Evolutionary conservation across 2,113 vertebrate genomes (phyloP), one percentile per base, ranked within the genome.

Genomic region (Ictalurus punctatus): DNA sequence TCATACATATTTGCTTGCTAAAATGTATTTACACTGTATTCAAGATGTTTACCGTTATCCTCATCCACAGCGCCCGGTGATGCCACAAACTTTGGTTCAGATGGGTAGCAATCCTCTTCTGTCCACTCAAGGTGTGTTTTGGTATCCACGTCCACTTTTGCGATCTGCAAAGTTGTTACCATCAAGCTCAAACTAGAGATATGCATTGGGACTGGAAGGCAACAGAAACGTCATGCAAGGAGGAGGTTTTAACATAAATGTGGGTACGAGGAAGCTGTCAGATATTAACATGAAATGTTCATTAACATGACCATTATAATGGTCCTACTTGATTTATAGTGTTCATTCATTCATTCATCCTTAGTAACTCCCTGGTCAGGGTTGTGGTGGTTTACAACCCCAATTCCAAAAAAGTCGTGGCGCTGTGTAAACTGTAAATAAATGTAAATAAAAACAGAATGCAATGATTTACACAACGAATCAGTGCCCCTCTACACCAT

Each of bases 1-100:
- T 59, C 30, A 34, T 0, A 56, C 14, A 2, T 3, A 80, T 37
- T 19, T 80, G 2, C 48, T 81, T 58, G 3, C 52, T 48, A 40
- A 79, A n/a, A 58, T 34, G 37, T 58, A 25, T 83, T 34, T n/a
- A 48, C 0, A n/a, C 21, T 34, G 27, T 56, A 69, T 71, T 79
- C 17, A 74, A 84, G 40, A 54, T 85, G 4, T 85, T 95, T 94
- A 99, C 98, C 97, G 0, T 99, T 97, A 19, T 99, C 98, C 89
- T 99, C 97, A 34, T 97, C 97, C 92, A 90, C 92, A 6, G 96
- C 96, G 5, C 94, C 95, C 0, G 97, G 97, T 0, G 91, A 94
- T 8, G 97, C 95, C 5, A 99, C 94, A 1, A 99, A 99, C 85
- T 98, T 44, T 0, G 98, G 97, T 86, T 99, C 98, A 0, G 97